Percentiles rank a stretch among this genome's conserved stretches.
Conservation (phyloP, 92 coral and sea anemone genomes). For the Parazoanthus atlanticus region DNA sequence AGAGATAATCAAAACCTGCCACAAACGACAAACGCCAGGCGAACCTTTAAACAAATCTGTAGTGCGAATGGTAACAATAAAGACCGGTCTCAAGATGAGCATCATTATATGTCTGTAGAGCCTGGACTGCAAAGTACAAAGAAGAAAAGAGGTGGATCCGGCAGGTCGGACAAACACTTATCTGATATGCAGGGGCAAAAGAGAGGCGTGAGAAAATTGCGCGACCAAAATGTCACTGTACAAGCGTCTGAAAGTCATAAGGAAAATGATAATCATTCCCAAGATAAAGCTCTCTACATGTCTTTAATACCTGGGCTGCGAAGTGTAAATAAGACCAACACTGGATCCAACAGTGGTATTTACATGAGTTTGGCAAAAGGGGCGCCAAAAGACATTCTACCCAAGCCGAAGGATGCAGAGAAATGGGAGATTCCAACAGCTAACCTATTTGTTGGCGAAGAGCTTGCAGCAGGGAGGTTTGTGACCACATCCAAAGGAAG, state of each 20-base stretch:
- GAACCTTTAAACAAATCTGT: no score
- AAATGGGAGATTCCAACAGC: constrained; percentile 19
- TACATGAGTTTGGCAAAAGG: constrained; percentile 2
- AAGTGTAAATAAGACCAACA: neutral
- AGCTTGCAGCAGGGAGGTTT: constrained; percentile 14
- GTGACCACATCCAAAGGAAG: constrained; percentile 21
- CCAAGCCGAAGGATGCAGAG: neutral
- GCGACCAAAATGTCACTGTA: neutral
- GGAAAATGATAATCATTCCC: neutral
- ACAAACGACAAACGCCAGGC: neutral
- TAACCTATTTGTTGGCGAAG: constrained; percentile 14
- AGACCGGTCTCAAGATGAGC: neutral
- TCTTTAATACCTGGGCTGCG: constrained; percentile 23
- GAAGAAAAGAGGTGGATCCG: neutral
- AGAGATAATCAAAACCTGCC: neutral
- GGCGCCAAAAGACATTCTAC: neutral
- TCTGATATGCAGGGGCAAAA: neutral
- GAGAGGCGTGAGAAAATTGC: no score
- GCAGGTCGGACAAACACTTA: neutral
- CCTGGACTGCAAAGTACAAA: neutral
- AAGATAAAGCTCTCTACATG: constrained; percentile 3
- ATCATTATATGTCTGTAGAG: neutral
- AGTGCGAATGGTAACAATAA: no score
- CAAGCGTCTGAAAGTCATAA: neutral
- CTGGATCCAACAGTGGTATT: neutral